phyloP scores from a whole-genome alignment of 2,113 vertebrate genomes.

The Loxodonta africana region DNA sequence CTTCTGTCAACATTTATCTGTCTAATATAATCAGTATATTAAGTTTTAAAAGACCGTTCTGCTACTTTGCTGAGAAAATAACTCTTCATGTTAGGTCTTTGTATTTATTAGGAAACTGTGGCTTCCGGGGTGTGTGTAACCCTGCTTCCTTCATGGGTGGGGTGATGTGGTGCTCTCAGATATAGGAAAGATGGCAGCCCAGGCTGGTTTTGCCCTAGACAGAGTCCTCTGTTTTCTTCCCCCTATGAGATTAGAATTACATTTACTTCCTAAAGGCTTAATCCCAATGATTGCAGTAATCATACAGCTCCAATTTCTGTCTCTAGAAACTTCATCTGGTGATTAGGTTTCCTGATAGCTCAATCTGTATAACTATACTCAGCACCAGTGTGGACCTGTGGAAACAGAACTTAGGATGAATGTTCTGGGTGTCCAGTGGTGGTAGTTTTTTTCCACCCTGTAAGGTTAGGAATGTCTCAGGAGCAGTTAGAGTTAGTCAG shows the following conservation, averaged over 20 bases:
- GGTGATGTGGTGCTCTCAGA: neutral
- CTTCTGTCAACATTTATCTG: conserved; percentile 34
- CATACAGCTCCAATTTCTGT: neutral
- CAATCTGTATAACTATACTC: neutral
- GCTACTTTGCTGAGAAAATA: neutral
- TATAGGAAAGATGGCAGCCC: neutral
- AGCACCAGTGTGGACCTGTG: fast-evolving
- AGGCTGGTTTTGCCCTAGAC: neutral
- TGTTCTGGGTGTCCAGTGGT: neutral
- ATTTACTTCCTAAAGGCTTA: conserved; percentile 67
- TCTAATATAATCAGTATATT: conserved; percentile 40
- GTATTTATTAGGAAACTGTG: neutral
- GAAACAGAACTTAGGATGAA: neutral
- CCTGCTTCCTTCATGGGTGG: neutral
- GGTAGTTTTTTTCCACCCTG: neutral
- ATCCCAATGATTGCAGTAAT: conserved; percentile 68
- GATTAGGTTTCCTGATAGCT: neutral
- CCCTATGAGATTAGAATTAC: conserved; percentile 47
- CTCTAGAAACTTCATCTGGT: conserved; percentile 21
- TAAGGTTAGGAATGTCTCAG: neutral
- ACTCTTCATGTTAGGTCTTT: neutral
- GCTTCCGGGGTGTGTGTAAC: neutral
- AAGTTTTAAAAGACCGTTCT: conserved; percentile 18
- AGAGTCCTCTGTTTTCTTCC: neutral
- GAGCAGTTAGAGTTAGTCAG: neutral